Percentiles rank a stretch among this genome's conserved stretches.
These are phyloP conservation scores for Dioctria linearis DNA, from an alignment of 2,888 invertebrate genomes.

Conservation along the genomic window DNA sequence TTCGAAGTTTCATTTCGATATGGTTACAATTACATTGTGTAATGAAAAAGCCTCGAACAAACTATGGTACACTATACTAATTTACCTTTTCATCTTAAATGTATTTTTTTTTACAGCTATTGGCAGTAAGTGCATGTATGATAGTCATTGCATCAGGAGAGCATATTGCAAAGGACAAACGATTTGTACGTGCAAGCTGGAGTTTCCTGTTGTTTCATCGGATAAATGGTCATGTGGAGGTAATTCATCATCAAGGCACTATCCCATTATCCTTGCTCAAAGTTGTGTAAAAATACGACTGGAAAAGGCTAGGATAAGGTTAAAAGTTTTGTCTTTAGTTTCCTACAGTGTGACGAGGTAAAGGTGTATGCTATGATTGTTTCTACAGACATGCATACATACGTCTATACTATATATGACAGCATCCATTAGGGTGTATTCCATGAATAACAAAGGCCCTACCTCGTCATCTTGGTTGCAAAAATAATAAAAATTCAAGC, in stretches of 20 bases:
- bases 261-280: conserved; percentile 43
- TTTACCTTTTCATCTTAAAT: conserved; percentile 16
- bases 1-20: neutral
- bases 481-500: conserved; percentile 46
- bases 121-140: conserved; percentile 60
- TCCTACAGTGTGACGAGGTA: conserved; percentile 26
- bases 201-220: conserved; percentile 59
- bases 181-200: conserved; percentile 60
- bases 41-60: neutral
- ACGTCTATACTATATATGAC: neutral
- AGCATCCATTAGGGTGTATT: conserved; percentile 45
- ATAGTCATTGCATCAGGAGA: conserved; percentile 60
- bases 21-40: neutral
- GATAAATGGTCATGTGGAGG: conserved; percentile 61
- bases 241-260: conserved; percentile 56
- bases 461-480: conserved; percentile 45
- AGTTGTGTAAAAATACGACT: conserved; percentile 38
- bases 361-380: neutral
- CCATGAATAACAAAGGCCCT: conserved; percentile 50
- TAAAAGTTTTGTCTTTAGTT: conserved; percentile 43
- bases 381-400: neutral
- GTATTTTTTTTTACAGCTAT: conserved; percentile 57
- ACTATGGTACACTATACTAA: neutral
- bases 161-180: conserved; percentile 61
- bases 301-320: conserved; percentile 41